Evolutionary conservation across 2,797 vertebrate species (phyloP).

Genomic region (Schizopygopsis pylzovi): DNA sequence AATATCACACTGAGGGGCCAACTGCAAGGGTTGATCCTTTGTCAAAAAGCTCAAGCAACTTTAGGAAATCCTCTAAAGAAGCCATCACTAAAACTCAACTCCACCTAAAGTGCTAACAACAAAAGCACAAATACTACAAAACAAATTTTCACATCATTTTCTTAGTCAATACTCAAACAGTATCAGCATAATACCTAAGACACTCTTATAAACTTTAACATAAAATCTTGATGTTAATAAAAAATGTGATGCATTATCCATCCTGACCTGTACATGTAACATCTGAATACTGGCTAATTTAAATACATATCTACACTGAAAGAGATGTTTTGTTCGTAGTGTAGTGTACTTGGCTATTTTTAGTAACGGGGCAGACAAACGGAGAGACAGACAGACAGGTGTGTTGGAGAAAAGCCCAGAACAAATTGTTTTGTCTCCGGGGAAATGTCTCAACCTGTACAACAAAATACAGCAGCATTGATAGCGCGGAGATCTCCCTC

Average conservation of each 20-base stretch:
- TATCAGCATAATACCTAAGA: not conserved
- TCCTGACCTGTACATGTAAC: too few relatives aligned
- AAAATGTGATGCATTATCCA: not conserved
- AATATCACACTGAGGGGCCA: too few relatives aligned
- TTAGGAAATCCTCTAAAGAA: too few relatives aligned
- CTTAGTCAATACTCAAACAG: too few relatives aligned
- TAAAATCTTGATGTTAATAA: not conserved
- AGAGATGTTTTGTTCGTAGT: not conserved
- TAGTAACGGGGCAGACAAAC: not conserved
- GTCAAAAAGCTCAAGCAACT: too few relatives aligned
- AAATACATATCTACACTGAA: not conserved
- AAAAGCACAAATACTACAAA: too few relatives aligned
- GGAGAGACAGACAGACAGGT: slow-evolving; percentile 24
- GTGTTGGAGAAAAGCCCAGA: slow-evolving; percentile 54
- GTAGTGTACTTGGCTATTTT: not conserved
- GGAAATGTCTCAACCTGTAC: slow-evolving; percentile 65
- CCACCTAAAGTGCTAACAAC: too few relatives aligned
- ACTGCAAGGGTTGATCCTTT: too few relatives aligned
- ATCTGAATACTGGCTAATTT: not conserved
- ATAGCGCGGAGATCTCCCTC: slow-evolving; percentile 47
- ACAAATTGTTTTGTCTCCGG: slow-evolving; percentile 66
- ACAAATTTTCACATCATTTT: too few relatives aligned
- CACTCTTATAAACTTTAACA: not conserved
- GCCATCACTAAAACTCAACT: too few relatives aligned
- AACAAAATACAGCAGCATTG: slow-evolving; percentile 46